Evolutionary conservation across 2,113 vertebrate genomes (phyloP).

Genomic region (Hydrolagus affinis): DNA sequence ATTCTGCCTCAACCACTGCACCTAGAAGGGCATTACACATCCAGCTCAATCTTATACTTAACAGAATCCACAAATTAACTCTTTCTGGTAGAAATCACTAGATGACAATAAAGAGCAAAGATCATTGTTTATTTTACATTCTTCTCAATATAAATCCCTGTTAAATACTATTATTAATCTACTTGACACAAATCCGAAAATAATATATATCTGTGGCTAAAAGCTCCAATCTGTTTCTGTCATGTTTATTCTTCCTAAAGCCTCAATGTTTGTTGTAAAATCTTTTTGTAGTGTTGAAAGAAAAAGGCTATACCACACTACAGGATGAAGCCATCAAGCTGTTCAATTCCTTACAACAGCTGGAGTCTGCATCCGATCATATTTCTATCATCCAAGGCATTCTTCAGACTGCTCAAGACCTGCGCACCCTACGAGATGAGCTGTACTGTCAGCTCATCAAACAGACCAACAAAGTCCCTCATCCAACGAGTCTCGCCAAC

Average conservation of each 20-base stretch:
- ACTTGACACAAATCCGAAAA: no score
- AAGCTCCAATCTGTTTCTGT: background rate
- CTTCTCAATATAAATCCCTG: background rate
- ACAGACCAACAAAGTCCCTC: conserved; percentile 75
- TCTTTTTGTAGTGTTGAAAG: conserved; percentile 58
- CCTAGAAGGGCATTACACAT: no score
- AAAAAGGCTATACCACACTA: conserved; percentile 76
- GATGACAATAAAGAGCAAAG: no score
- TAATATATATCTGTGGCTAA: background rate
- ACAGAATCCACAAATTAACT: no score
- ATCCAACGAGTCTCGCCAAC: conserved; percentile 63
- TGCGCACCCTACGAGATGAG: conserved; percentile 79
- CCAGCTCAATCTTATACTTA: no score
- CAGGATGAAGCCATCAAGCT: conserved; percentile 89
- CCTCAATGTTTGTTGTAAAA: background rate
- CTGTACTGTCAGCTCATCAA: conserved; percentile 94
- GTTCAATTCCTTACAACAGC: conserved; percentile 84
- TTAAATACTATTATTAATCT: background rate
- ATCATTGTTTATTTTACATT: background rate
- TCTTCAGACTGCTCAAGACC: conserved; percentile 82
- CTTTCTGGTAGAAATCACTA: no score
- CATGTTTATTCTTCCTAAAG: background rate
- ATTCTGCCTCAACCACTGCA: no score
- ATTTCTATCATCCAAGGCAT: conserved; percentile 80
- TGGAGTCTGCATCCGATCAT: conserved; percentile 77